A percentile compares a stretch with the other conserved stretches of the same genome.
These are phyloP conservation scores for Exaiptasia diaphana DNA, from an alignment of 64 coral and sea anemone genomes.

Conservation along the genomic window DNA sequence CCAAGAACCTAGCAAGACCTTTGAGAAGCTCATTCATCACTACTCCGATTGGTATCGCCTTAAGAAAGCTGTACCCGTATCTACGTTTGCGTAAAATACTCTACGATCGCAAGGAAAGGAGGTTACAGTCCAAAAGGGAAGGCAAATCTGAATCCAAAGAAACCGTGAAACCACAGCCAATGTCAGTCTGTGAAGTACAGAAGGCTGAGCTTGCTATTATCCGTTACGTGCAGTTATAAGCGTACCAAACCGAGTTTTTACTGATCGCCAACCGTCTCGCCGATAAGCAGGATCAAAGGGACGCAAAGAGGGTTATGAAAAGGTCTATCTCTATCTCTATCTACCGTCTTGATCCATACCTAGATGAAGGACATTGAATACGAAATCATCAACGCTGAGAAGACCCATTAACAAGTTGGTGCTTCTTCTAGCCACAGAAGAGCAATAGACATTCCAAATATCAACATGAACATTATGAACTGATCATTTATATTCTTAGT, in stretches of 20 bases:
- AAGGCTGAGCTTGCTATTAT: constrained; percentile 49
- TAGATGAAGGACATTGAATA: not conserved
- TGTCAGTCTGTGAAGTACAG: constrained; percentile 43
- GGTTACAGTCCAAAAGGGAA: not conserved
- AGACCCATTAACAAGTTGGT: not conserved
- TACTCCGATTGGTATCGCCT: constrained; percentile 26
- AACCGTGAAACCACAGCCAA: not conserved
- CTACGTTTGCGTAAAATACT: constrained; percentile 31
- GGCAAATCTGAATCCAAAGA: not conserved
- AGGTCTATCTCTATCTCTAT: not conserved
- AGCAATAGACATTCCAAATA: not conserved
- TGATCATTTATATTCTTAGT: not conserved
- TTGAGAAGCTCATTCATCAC: constrained; percentile 3
- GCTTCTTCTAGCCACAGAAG: not conserved
- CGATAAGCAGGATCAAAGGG: not conserved
- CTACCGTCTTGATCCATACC: not conserved
- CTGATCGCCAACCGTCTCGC: not conserved
- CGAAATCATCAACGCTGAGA: not conserved
- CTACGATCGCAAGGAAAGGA: not conserved
- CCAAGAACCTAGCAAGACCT: not conserved
- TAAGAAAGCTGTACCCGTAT: constrained; percentile 2
- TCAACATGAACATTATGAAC: not conserved
- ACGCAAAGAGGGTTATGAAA: not conserved
- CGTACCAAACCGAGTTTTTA: not conserved
- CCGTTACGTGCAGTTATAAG: not conserved